These are phyloP conservation scores for Drosophila differens DNA, from an alignment of 2,888 invertebrate genomes.

Conservation along the genomic window DNA sequence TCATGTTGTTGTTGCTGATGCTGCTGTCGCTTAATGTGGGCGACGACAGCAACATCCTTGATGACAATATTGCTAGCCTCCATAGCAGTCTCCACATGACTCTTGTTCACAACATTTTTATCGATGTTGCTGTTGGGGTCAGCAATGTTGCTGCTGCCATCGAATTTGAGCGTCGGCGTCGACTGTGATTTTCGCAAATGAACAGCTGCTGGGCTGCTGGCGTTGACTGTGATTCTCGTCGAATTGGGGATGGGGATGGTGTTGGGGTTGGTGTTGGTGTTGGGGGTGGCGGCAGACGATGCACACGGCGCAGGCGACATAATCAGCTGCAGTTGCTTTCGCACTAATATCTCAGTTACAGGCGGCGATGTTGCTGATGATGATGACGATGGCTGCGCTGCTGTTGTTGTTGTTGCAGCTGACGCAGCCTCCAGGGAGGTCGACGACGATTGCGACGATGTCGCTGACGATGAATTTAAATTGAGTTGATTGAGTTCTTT, in stretches of 20 bases:
- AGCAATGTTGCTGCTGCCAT: conserved; percentile 35
- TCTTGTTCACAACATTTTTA: conserved; percentile 25
- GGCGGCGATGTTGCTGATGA: conserved; percentile 40
- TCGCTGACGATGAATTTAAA: conserved; percentile 73
- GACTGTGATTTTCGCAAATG: conserved; percentile 73
- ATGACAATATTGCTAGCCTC: conserved; percentile 49
- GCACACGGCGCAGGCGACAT: conserved; percentile 55
- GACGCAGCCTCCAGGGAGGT: conserved; percentile 60
- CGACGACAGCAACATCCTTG: conserved; percentile 47
- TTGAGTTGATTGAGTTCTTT: conserved; percentile 79
- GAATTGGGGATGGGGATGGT: neutral
- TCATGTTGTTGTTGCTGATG: conserved; percentile 22
- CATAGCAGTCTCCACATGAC: conserved; percentile 30
- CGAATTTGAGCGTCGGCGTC: conserved; percentile 66
- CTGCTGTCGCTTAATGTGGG: conserved; percentile 49
- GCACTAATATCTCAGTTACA: conserved; percentile 19
- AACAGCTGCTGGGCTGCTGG: conserved; percentile 41
- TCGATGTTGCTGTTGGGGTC: conserved; percentile 29
- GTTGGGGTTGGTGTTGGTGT: neutral
- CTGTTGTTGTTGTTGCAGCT: conserved; percentile 30
- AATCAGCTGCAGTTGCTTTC: conserved; percentile 59
- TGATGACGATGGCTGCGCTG: conserved; percentile 4
- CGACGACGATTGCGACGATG: conserved; percentile 45
- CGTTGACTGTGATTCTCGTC: conserved; percentile 70
- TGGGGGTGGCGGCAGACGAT: conserved; percentile 31